These are phyloP conservation scores for Potamarius usumacintae DNA, from an alignment of 2,113 vertebrate species.

Conservation along the genomic window DNA sequence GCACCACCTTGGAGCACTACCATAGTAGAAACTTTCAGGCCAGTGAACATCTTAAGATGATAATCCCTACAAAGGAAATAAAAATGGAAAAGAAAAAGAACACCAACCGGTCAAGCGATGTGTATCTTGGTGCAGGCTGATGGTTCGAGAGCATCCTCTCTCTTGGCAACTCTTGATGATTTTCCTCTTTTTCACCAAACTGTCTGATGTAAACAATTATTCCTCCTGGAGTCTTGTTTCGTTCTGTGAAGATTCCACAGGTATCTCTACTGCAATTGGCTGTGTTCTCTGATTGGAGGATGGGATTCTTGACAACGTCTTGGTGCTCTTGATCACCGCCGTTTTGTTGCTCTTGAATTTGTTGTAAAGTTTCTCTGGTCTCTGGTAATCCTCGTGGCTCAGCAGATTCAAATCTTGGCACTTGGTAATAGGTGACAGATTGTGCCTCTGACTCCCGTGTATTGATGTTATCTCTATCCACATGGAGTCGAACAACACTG, in stretches of 20 bases:
- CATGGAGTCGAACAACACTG: conserved; percentile 3
- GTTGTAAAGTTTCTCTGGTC: background rate
- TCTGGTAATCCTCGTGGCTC: background rate
- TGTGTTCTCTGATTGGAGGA: background rate
- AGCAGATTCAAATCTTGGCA: background rate
- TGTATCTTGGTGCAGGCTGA: background rate
- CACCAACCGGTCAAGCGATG: conserved; percentile 1
- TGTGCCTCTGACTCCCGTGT: conserved; percentile 5
- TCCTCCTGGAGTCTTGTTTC: background rate
- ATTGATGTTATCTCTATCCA: conserved; percentile 25
- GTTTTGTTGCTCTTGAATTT: background rate
- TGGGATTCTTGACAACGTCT: background rate
- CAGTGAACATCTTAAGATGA: background rate
- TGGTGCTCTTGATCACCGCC: background rate
- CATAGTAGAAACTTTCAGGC: background rate
- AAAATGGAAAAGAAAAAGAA: background rate
- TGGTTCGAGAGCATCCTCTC: conserved; percentile 45
- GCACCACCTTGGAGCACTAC: background rate
- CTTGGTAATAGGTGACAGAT: background rate
- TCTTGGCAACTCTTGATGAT: background rate
- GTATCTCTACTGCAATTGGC: background rate
- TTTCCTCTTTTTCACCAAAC: background rate
- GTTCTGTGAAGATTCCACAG: background rate
- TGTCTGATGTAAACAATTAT: conserved; percentile 1
- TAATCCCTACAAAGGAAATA: background rate